These are phyloP conservation scores for Metallyticus violacea DNA, from an alignment of 2,888 invertebrate species.

Conservation along the genomic window DNA sequence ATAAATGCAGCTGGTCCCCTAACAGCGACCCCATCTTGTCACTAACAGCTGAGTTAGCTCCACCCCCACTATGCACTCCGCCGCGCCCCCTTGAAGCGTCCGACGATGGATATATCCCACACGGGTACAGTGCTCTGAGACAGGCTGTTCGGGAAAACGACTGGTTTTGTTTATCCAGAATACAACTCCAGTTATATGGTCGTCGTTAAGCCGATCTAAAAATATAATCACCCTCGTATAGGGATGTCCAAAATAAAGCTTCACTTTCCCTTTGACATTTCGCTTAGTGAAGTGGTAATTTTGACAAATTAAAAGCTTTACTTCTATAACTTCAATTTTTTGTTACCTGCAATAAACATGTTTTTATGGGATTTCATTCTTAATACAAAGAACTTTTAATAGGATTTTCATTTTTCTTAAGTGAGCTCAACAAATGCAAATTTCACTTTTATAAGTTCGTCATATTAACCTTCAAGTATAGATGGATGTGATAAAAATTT, in stretches of 20 bases:
- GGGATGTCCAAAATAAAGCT: neutral
- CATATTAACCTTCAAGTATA: no score
- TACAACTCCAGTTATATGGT: neutral
- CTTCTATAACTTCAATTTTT: no score
- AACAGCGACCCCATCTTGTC: neutral
- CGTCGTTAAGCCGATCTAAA: neutral
- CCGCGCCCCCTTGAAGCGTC: neutral
- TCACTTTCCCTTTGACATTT: neutral
- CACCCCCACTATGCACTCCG: no score
- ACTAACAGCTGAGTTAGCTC: neutral
- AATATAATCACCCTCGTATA: neutral
- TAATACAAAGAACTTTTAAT: no score
- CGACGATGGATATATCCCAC: neutral
- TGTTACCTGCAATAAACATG: no score
- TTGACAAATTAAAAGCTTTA: no score
- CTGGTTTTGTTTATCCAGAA: neutral
- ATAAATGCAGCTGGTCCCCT: neutral
- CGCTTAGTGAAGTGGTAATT: no score
- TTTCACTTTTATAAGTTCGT: no score
- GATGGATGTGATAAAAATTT: no score
- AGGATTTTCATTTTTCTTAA: no score
- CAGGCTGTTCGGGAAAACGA: neutral
- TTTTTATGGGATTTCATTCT: no score
- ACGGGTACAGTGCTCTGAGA: neutral
- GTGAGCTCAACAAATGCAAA: no score